Evolutionary conservation across 2,797 vertebrate species (phyloP), one percentile per base, ranked within the genome.

Genomic region (Carduelis carduelis): DNA sequence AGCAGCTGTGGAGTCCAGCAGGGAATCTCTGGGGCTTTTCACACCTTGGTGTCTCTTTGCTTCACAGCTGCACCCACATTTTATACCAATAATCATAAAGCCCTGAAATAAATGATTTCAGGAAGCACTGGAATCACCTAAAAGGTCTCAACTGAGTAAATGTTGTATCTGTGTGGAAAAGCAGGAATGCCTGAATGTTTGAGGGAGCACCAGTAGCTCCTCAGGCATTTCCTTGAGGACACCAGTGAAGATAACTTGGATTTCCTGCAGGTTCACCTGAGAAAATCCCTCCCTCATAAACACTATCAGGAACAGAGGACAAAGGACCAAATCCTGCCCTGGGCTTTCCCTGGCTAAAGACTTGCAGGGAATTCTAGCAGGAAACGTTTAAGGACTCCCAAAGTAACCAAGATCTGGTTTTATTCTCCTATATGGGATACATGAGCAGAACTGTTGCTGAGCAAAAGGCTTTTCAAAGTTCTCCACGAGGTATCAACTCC

Each of bases 361-460:
- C 68, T 93, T n/a, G 34, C 65, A 32, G 47, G 81, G 47, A 46
- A 53, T 47, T 83, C 52, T 14, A 78, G 72, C 90, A 95, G 91
- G 59, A 69, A 85, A 70, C 8, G 8, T 68, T 94, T 88, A 84
- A 95, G 63, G 49, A 43, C 66, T 95, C 91, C 93, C 91, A 41
- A 53, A 91, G 79, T 77, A 75, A 41, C 50, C 65, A n/a, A 66
- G 71, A 82, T 81, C 70, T 96, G 92, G 0, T 63, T 92, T 92
- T 94, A 82, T 95, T 95, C 83, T 78, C 69, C 43, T 89, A 6
- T 26, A 37, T 37, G 60, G 76, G 94, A 87, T 60, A 92, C 72
- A 35, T 24, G 87, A 96, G 87, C 93, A 95, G 89, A 88, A 84
- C 61, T 87, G 83, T 74, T 79, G 63, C 91, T 80, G 83, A 92